These are phyloP conservation scores for Stenichneumon culpator DNA, from an alignment of 2,888 invertebrate genomes.

Conservation along the genomic window DNA sequence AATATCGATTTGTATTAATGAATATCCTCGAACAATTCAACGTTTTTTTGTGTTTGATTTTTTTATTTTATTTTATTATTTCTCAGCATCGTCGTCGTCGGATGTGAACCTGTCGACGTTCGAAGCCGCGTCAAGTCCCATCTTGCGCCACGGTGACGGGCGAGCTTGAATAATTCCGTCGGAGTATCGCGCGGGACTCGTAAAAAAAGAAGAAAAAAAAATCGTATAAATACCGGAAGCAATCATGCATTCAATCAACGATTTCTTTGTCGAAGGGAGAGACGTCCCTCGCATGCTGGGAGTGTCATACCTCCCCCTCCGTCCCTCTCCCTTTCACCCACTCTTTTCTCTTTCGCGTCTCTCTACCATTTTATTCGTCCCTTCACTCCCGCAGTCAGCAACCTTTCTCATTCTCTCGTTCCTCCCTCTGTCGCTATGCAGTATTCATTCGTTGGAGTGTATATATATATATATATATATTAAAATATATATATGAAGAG, in stretches of 20 bases:
- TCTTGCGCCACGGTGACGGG: conserved; percentile 40
- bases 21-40: conserved; percentile 45
- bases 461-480: background rate
- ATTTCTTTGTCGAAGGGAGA: conserved; percentile 74
- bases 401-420: conserved; percentile 59
- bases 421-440: conserved; percentile 46
- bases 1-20: conserved; percentile 61
- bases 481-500: no score
- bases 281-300: conserved; percentile 71
- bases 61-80: conserved; percentile 4
- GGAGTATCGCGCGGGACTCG: conserved; percentile 70
- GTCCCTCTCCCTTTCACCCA: conserved; percentile 22
- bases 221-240: conserved; percentile 74
- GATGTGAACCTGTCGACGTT: conserved; percentile 28
- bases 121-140: conserved; percentile 17
- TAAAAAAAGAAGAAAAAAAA: conserved; percentile 52
- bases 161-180: conserved; percentile 70
- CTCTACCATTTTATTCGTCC: conserved; percentile 57
- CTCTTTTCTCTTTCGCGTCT: conserved; percentile 28
- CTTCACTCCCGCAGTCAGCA: conserved; percentile 65
- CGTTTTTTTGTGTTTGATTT: background rate
- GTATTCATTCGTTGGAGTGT: conserved; percentile 26
- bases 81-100: conserved; percentile 1
- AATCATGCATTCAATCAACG: conserved; percentile 76
- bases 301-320: conserved; percentile 57